Evolutionary conservation across 2,888 invertebrate genomes (phyloP).

Genomic region (Ectemnius cavifrons): DNA sequence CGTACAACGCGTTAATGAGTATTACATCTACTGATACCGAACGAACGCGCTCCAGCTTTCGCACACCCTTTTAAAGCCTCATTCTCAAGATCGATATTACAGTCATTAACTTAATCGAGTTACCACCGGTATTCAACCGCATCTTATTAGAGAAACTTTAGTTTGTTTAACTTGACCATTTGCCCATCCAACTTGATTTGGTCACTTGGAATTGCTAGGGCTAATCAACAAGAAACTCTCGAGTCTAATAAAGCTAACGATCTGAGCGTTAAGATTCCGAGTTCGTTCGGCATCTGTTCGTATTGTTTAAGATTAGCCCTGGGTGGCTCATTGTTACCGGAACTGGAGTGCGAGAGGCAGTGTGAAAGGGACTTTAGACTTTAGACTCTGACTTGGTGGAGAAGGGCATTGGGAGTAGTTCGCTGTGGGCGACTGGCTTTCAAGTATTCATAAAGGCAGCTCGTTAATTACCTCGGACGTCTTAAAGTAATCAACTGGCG

Average conservation of each 20-base stretch:
- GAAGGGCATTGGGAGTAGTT: background rate
- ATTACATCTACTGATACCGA: constrained; percentile 22
- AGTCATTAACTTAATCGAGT: too few species aligned
- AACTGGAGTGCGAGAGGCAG: background rate
- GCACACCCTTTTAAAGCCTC: constrained; percentile 13
- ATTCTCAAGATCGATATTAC: background rate
- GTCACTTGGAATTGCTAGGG: too few species aligned
- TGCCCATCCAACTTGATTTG: too few species aligned
- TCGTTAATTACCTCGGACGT: constrained; percentile 51
- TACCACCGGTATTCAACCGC: too few species aligned
- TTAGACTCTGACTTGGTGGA: background rate
- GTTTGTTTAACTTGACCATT: too few species aligned
- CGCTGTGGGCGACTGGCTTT: constrained; percentile 25
- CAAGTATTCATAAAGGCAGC: constrained; percentile 43
- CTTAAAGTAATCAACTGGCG: constrained; percentile 51
- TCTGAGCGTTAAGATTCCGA: too few species aligned
- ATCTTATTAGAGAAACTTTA: too few species aligned
- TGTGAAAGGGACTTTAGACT: background rate
- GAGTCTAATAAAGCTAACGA: too few species aligned
- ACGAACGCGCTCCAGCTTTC: constrained; percentile 5
- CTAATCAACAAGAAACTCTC: too few species aligned
- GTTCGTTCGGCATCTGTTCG: too few species aligned
- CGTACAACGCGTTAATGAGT: constrained; percentile 39
- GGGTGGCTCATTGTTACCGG: background rate
- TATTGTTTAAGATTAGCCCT: too few species aligned